These are phyloP conservation scores for Ameiurus melas DNA, from an alignment of 2,113 vertebrate genomes.

Conservation along the genomic window DNA sequence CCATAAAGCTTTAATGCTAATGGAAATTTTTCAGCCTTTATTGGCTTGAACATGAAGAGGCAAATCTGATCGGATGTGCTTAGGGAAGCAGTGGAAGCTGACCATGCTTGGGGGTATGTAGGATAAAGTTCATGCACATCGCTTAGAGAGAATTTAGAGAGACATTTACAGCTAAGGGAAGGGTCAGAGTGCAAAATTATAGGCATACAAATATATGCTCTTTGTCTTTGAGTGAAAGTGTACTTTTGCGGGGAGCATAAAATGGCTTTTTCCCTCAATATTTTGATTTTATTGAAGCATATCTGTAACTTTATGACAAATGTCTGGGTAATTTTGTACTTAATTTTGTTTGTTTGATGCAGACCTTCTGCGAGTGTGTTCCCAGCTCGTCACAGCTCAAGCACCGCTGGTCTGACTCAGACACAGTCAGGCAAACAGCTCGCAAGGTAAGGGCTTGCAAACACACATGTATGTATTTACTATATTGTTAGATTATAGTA, in stretches of 20 bases:
- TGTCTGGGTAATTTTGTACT: constrained; percentile 38
- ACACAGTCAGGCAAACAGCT: constrained; percentile 72
- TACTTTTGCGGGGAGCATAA: neutral
- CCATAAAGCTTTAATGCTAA: constrained; percentile 50
- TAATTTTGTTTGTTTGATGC: constrained; percentile 66
- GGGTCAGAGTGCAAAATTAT: constrained; percentile 11
- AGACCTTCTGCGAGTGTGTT: constrained; percentile 79
- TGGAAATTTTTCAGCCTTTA: constrained; percentile 44
- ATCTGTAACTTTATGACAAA: constrained; percentile 25
- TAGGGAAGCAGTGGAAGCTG: constrained; percentile 35
- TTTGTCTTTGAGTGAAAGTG: neutral
- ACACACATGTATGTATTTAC: neutral
- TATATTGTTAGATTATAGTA: neutral
- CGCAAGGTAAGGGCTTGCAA: constrained; percentile 73
- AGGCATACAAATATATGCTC: neutral
- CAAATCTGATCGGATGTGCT: constrained; percentile 42
- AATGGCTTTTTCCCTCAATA: neutral
- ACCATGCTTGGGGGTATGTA: constrained; percentile 10
- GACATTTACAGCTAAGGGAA: neutral
- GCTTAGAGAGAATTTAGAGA: constrained; percentile 1
- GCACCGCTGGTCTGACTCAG: constrained; percentile 79
- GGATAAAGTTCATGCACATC: constrained; percentile 37
- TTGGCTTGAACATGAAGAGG: constrained; percentile 42
- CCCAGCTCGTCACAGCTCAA: constrained; percentile 76
- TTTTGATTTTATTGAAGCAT: neutral